Base-by-base conservation (phyloP, 2,888 invertebrate species). In the Agelastica alni region DNA sequence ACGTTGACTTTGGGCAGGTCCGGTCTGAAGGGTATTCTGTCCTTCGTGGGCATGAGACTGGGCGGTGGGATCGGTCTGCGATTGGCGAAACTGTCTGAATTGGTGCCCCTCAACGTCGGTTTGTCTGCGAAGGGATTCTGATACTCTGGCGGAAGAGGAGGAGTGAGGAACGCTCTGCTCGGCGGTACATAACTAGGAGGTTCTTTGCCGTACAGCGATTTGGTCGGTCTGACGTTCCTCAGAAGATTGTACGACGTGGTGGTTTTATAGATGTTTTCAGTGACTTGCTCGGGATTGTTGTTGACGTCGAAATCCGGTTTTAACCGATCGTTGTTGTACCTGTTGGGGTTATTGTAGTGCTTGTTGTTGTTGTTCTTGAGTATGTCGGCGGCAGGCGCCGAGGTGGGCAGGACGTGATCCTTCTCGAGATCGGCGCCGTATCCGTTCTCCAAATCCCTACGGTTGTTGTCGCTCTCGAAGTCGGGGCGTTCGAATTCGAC, bases 101-200 rank as follows among this genome's bases (percentile, higher is more conserved):
- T 84, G 34, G 84, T 84, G 12, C 77, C 75, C 68, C 92, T 82
- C 54, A 93, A 79, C 39, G 92, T 93, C 45, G 92, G 92, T 75
- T 91, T 92, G 73, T 92, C 91, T n/a, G 91, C 91, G 71, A 92
- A 92, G 1, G 92, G 91, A 78, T 91, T 90, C 58, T 86, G 83
- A 72, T 89, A 90, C 75, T 91, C 91, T 5, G 89, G 90, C 9
- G 91, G 92, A 61, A 92, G 75, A 0, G 91, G 91, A 1, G 92
- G 92, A 1, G 92, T 92, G 74, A 90, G 87, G 14, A 81, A 79
- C 9, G 86, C 82, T 53, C 91, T 78, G 22, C 88, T 88, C 14
- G 92, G 91, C 45, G 91, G 91, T 17, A 91, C 89, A 77, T 92
- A 92, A 28, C 89, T 89, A 30, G 91, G 91, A 63, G 89, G 83